Evolutionary conservation across 2,888 invertebrate species (phyloP).

Genomic region (Heliconius sara): DNA sequence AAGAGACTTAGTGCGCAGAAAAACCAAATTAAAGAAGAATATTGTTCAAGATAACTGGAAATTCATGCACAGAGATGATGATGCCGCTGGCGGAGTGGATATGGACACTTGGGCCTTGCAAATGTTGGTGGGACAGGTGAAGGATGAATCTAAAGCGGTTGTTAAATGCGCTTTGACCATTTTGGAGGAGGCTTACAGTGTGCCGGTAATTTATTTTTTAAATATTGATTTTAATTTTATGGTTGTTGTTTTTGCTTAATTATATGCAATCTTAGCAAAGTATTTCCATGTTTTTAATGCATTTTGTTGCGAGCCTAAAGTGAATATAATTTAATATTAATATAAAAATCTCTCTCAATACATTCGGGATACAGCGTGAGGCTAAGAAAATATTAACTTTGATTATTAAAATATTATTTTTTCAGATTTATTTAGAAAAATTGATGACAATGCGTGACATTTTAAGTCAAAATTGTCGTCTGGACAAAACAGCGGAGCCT

Average conservation of each 20-base stretch:
- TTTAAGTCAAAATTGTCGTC: conserved; percentile 76
- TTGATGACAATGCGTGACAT: conserved; percentile 89
- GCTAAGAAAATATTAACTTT: background rate
- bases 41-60: conserved; percentile 64
- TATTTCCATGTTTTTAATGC: background rate
- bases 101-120: conserved; percentile 95
- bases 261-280: background rate
- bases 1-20: conserved; percentile 71
- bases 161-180: conserved; percentile 91
- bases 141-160: conserved; percentile 92
- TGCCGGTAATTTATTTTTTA: conserved; percentile 84
- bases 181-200: conserved; percentile 96
- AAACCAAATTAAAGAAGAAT: conserved; percentile 73
- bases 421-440: conserved; percentile 88
- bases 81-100: conserved; percentile 73
- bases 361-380: too few relatives aligned
- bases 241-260: background rate
- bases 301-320: too few relatives aligned
- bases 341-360: too few relatives aligned
- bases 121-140: conserved; percentile 92
- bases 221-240: background rate
- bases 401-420: background rate
- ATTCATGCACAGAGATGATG: conserved; percentile 62
- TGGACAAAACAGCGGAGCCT: conserved; percentile 88
- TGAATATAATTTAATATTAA: too few relatives aligned